Evolutionary conservation across 2,888 invertebrate genomes (phyloP).

Genomic region (Thymelicus acteon): DNA sequence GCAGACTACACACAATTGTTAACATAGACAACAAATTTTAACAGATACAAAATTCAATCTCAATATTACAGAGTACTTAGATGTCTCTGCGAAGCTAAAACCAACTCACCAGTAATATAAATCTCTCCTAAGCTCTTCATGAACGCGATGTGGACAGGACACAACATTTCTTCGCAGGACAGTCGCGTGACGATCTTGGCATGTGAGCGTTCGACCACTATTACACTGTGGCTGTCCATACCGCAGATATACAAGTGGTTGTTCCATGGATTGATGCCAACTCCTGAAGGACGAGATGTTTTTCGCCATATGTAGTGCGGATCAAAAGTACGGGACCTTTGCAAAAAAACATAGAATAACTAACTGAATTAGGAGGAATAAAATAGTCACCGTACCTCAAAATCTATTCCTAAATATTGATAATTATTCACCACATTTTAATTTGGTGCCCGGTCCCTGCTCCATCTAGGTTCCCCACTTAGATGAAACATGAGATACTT

Average conservation of each 20-base stretch:
- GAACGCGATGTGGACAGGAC: conserved; percentile 86
- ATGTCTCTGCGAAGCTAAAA: no score
- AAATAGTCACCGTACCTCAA: no score
- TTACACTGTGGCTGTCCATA: conserved; percentile 86
- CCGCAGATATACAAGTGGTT: conserved; percentile 86
- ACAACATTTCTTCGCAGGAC: conserved; percentile 84
- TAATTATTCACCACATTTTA: no score
- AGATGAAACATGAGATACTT: no score
- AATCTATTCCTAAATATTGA: no score
- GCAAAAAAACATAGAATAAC: conserved; percentile 9
- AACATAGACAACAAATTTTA: no score
- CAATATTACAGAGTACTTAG: no score
- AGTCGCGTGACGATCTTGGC: conserved; percentile 81
- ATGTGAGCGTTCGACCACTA: conserved; percentile 77
- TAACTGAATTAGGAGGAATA: no score
- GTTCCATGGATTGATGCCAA: conserved; percentile 87
- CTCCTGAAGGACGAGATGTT: conserved; percentile 87
- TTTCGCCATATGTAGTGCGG: conserved; percentile 84
- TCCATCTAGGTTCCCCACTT: no score
- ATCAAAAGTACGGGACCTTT: conserved; percentile 78
- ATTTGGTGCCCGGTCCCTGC: no score
- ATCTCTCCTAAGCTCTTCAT: conserved; percentile 83
- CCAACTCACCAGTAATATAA: conserved; percentile 82
- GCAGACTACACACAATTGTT: no score
- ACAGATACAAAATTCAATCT: no score